Conservation (phyloP, 2,113 vertebrate species). For the Chunga burmeisteri region DNA sequence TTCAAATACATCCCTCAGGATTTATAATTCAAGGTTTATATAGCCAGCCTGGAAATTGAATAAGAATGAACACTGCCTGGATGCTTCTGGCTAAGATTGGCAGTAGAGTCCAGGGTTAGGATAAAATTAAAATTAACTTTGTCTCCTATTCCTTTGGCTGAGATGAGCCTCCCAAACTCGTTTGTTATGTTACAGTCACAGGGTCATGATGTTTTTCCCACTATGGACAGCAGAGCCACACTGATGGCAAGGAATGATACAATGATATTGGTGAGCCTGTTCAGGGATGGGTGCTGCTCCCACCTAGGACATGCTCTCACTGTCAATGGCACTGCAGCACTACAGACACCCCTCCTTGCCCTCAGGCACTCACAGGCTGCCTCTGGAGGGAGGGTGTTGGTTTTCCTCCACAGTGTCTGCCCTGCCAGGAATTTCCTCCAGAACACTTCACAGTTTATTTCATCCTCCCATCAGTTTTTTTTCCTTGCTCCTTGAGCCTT, state of each 20-base stretch:
- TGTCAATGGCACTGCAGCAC: not conserved
- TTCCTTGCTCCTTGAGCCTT: conserved; percentile 2
- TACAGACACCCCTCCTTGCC: not conserved
- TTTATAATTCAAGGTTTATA: conserved; percentile 18
- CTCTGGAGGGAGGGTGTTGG: not conserved
- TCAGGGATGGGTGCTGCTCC: not conserved
- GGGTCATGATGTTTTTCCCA: not conserved
- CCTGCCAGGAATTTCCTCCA: conserved; percentile 54
- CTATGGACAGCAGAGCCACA: not conserved
- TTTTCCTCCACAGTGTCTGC: not conserved
- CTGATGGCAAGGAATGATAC: not conserved
- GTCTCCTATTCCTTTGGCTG: not conserved
- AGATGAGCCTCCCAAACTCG: not conserved
- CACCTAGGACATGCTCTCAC: not conserved
- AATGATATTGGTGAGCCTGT: not conserved
- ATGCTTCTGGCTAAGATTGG: not conserved
- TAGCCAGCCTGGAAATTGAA: not conserved
- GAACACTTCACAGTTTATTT: conserved; percentile 35
- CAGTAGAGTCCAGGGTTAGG: not conserved
- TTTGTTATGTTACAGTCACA: not conserved
- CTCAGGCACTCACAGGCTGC: not conserved
- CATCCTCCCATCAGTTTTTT: not conserved
- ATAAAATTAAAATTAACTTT: conserved; percentile 7
- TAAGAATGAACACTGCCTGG: not conserved
- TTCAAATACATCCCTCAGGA: not conserved